phyloP scores from a whole-genome alignment of 2,888 invertebrate genomes.

The Himalopsyche kuldschensis region DNA sequence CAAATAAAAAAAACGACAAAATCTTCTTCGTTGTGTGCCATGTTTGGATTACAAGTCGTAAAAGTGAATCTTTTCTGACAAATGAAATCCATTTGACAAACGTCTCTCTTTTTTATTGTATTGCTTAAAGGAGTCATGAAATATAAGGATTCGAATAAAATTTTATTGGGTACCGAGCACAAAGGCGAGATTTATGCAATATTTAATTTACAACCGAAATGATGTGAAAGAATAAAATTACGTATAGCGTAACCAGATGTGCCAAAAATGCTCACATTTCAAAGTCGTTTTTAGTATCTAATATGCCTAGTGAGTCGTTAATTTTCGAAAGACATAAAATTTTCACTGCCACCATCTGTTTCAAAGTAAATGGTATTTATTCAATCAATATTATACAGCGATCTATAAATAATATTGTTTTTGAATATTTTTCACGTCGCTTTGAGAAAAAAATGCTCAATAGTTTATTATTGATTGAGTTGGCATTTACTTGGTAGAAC shows the following conservation, averaged over 20 bases:
- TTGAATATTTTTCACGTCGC: no score
- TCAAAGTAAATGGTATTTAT: background rate
- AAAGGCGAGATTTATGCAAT: background rate
- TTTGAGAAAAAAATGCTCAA: no score
- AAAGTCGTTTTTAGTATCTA: background rate
- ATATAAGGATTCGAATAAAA: background rate
- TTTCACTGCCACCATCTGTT: background rate
- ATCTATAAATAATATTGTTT: no score
- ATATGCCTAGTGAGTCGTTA: background rate
- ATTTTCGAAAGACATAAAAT: background rate
- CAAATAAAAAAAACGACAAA: background rate
- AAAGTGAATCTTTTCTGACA: background rate
- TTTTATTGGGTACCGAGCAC: background rate
- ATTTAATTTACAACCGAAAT: background rate
- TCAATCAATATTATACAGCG: background rate
- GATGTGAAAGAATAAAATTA: background rate
- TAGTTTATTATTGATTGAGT: no score
- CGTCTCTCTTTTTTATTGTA: background rate
- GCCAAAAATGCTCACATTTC: background rate
- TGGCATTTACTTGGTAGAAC: no score
- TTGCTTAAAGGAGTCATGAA: background rate
- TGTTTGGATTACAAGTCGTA: background rate
- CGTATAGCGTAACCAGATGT: background rate
- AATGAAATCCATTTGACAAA: background rate
- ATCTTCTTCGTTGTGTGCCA: background rate